Evolutionary conservation across 2,797 vertebrate species (phyloP), one percentile per base, ranked within the genome.

Genomic region (Sebastes taczanowskii): DNA sequence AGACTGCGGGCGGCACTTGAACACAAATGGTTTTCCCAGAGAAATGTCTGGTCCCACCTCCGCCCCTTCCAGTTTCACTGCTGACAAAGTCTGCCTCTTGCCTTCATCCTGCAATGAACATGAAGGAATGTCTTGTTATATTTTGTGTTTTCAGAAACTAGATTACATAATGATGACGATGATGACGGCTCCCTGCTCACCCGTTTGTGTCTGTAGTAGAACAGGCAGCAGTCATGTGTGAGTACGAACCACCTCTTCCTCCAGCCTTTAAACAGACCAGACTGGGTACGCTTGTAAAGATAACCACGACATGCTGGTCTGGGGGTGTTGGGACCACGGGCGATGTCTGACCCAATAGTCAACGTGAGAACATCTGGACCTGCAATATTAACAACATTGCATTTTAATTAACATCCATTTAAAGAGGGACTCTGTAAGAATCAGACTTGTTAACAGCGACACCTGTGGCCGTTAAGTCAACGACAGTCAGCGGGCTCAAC

Each of bases 161-260:
- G 5, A 66, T 16, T 5, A 4, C 1, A 34, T 30, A 22, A 34
- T 62, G 0, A 16, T 6, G 5, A 25, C 1, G 4, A 25, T 4
- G 46, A 11, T 4, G 25, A 1, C 22, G 1, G 42, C 42, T 46
- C 42, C 2, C 25, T 73, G 11, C 93, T 95, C 91, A 98, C 97
- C 95, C 96, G 96, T 89, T 97, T 98, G 72, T 97, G 96, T 79
- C 95, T 96, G 92, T 98, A 97, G 92, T 99, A 98, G 77, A 94
- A 95, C 2, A 99, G 95, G 73, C 93, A 97, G 70, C 97, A 95
- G n/a, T 97, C 96, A 10, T 97, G 96, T 46, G 96, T 97, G 63
- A 98, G 94, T 14, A 98, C 97, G 80, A 98, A 99, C 97, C 97
- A 98, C 70, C 97, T 97, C 91, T 97, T 98, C 83, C 97, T 97